These are phyloP conservation scores for Chrysodeixis includens DNA, from an alignment of 2,888 invertebrate genomes.

Conservation along the genomic window DNA sequence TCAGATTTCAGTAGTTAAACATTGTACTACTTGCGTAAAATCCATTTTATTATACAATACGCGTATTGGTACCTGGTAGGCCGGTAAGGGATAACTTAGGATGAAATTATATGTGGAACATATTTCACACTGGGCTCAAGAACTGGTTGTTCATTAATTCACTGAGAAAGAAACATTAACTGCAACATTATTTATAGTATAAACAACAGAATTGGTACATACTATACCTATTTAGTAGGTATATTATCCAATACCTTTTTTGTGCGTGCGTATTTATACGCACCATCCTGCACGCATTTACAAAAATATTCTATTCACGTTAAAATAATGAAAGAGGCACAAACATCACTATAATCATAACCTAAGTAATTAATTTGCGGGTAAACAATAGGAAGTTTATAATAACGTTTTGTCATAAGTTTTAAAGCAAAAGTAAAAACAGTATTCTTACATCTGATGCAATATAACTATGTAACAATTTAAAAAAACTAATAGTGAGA, in stretches of 20 bases:
- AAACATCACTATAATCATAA: background rate
- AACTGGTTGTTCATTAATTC: background rate
- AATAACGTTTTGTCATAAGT: background rate
- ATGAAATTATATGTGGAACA: background rate
- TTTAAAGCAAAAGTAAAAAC: background rate
- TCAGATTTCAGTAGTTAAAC: slow-evolving; percentile 23
- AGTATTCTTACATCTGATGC: background rate
- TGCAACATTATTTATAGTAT: background rate
- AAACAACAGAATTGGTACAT: background rate
- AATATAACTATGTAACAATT: slow-evolving; percentile 13
- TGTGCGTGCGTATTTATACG: background rate
- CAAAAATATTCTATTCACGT: slow-evolving; percentile 1
- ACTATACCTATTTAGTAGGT: background rate
- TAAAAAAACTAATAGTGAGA: slow-evolving; percentile 5
- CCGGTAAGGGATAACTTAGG: background rate
- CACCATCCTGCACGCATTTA: background rate
- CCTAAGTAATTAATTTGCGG: background rate
- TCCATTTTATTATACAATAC: slow-evolving; percentile 8
- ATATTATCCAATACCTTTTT: background rate
- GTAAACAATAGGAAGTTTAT: background rate
- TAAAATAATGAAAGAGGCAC: slow-evolving; percentile 2
- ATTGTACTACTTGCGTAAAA: slow-evolving; percentile 45
- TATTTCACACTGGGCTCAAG: background rate
- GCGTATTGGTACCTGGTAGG: background rate
- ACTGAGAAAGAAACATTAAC: background rate